These are phyloP conservation scores for Engraulis encrasicolus DNA, from an alignment of 2,113 vertebrate species.

Conservation along the genomic window DNA sequence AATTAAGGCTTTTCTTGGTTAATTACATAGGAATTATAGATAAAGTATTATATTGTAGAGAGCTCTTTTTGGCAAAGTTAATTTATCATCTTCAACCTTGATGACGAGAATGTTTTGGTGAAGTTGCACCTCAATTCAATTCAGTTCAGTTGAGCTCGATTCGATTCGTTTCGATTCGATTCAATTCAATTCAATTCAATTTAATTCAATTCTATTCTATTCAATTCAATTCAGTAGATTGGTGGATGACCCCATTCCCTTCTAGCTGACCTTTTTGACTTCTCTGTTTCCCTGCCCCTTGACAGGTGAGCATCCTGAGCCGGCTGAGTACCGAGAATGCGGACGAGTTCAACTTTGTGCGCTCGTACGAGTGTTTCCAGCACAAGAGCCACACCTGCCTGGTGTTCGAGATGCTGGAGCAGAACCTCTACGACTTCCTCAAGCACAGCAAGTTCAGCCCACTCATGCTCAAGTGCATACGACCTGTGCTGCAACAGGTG, in stretches of 20 bases:
- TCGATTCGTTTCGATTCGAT: no score
- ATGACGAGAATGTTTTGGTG: no score
- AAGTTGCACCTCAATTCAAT: neutral
- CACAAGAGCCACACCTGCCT: constrained; percentile 99
- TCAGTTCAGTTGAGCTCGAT: no score
- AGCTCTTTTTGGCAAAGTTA: neutral
- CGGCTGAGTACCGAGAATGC: constrained; percentile 95
- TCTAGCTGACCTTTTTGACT: neutral
- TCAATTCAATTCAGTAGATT: neutral
- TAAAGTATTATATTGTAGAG: neutral
- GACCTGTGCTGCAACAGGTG: constrained; percentile 96
- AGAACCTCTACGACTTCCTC: constrained; percentile 97
- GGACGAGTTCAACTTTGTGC: constrained; percentile 96
- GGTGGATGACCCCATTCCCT: neutral
- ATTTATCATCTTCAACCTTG: neutral
- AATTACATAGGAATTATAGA: no score
- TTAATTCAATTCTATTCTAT: no score
- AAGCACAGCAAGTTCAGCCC: constrained; percentile 99
- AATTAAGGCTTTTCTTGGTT: no score
- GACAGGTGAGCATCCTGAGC: constrained; percentile 94
- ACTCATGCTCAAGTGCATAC: constrained; percentile 92
- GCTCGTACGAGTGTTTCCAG: constrained; percentile 98
- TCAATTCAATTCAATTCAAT: no score
- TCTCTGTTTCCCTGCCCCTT: neutral
- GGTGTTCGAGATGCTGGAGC: constrained; percentile 99